Evolutionary conservation across 2,113 vertebrate genomes (phyloP).

Genomic region (Columba janthina): DNA sequence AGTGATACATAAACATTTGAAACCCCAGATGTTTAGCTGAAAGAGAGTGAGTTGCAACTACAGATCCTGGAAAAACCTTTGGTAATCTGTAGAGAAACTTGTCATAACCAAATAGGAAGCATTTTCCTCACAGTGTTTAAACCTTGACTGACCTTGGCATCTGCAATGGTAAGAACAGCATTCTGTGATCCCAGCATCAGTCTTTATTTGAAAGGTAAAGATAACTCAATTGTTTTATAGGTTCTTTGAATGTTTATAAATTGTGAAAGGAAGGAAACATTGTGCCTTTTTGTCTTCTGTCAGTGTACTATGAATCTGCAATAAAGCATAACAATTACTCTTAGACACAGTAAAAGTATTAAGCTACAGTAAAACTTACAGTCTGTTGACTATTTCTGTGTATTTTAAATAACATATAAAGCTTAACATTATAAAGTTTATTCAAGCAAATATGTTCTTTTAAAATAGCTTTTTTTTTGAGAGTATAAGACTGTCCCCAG

Average conservation of each 20-base stretch:
- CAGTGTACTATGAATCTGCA: accelerated
- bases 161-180: not conserved
- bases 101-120: not conserved
- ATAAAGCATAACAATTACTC: not conserved
- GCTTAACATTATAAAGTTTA: not conserved
- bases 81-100: not conserved
- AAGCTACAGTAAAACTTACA: not conserved
- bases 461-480: not conserved
- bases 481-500: not conserved
- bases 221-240: not conserved
- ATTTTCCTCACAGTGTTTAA: not conserved
- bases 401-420: not conserved
- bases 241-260: not conserved
- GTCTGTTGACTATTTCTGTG: not conserved
- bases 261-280: not conserved
- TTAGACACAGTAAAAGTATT: not conserved
- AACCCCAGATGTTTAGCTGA: not conserved
- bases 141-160: not conserved
- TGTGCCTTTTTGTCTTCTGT: not conserved
- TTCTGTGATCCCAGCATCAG: not conserved
- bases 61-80: not conserved
- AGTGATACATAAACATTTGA: not conserved
- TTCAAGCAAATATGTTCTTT: not conserved
- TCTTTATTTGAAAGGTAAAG: not conserved
- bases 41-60: not conserved